Base-by-base conservation (phyloP, 2,888 invertebrate genomes). In the Aleiodes testaceus region DNA sequence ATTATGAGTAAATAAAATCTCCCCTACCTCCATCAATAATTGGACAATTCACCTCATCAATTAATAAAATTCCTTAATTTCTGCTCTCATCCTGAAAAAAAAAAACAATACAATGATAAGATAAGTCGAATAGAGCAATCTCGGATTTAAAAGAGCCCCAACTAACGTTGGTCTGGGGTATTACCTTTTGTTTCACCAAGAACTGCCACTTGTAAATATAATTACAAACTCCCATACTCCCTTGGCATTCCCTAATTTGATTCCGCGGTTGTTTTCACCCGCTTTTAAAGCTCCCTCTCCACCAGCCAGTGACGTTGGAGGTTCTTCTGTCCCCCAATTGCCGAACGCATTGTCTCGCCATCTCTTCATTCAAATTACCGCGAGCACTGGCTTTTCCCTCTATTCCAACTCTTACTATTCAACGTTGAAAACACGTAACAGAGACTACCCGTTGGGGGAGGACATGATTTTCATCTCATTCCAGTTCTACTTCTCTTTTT, bases 341-440 rank as follows among this genome's bases (percentile, higher is more conserved):
- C 53, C 66, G 42, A 59, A 70, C 83, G 83, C 84, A 86, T 87
- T 86, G 87, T 87, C 85, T 86, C 82, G 22, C 80, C 85, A 84
- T 84, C 85, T 86, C 85, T 87, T 85, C 86, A 86, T 85, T 86
- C 86, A 86, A 87, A 87, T 87, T 86, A 86, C 85, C 85, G 82
- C 18, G 44, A 5, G 70, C 70, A 61, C 59, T 36, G 36, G 30
- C 12, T 59, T 82, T 81, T 82, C 82, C 81, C 49, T 66, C 68
- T 36, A 45, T 26, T 36, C 52, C 30, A 26, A 52, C 50, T 49
- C 63, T 22, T 44, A 44, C 42, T 76, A 80, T 70, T 70, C 69
- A 45, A 66, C 61, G 30, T 61, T 64, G 63, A 63, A 66, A 70
- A 70, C 52, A 72, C 72, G 69, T 50, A 68, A 44, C 59, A 67